Percentiles rank a stretch among this genome's conserved stretches.
Conservation (phyloP, 2,797 vertebrate genomes). For the Pelodytes ibericus region DNA sequence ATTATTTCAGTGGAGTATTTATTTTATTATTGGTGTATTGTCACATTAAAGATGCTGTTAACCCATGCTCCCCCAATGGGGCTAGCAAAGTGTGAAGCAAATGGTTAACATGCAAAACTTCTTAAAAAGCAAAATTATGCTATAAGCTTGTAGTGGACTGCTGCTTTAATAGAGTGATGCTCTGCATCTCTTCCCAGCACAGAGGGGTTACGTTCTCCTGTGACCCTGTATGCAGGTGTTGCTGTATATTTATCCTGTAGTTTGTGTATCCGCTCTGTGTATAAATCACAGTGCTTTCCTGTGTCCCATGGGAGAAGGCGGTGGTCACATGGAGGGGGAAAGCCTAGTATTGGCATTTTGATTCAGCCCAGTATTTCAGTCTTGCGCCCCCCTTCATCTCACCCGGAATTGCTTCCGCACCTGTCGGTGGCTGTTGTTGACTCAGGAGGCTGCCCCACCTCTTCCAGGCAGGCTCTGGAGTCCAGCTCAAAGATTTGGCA, state of each 20-base stretch:
- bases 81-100: too few relatives aligned
- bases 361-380: constrained; percentile 38
- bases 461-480: constrained; percentile 55
- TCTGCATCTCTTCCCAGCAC: background rate
- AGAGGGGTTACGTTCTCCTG: constrained; percentile 21
- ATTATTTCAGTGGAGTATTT: too few relatives aligned
- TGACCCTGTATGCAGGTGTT: constrained; percentile 38
- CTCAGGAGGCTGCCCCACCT: constrained; percentile 54
- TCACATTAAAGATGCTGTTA: too few relatives aligned
- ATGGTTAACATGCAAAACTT: too few relatives aligned
- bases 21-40: too few relatives aligned
- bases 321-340: constrained; percentile 32
- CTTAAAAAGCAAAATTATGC: too few relatives aligned
- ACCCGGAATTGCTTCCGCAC: constrained; percentile 54
- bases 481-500: constrained; percentile 56
- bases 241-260: constrained; percentile 34
- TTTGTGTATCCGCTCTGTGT: constrained; percentile 26
- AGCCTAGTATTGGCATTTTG: constrained; percentile 26
- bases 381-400: constrained; percentile 29
- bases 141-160: background rate
- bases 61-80: too few relatives aligned
- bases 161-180: background rate
- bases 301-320: constrained; percentile 19
- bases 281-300: constrained; percentile 24
- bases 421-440: constrained; percentile 56